These are phyloP conservation scores for Alectura lathami DNA, from an alignment of 2,113 vertebrate species.

Conservation along the genomic window DNA sequence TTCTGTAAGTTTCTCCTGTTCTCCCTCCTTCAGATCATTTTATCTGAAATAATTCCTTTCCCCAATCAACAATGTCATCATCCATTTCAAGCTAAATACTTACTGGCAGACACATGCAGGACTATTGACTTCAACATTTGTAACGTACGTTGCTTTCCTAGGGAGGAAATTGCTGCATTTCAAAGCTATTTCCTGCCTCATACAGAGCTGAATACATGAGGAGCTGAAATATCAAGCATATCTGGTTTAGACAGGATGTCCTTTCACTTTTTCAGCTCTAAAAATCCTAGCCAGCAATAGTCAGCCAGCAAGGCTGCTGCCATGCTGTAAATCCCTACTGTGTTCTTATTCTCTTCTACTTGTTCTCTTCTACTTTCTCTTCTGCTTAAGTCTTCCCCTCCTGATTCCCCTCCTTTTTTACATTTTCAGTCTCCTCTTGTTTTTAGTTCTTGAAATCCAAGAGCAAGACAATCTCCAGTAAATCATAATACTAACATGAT, in stretches of 20 bases:
- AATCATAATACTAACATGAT: background rate
- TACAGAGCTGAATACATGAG: background rate
- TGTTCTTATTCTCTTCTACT: background rate
- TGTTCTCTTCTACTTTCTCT: background rate
- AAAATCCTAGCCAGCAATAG: background rate
- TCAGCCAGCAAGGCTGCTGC: background rate
- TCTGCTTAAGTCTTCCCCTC: background rate
- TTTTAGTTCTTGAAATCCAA: background rate
- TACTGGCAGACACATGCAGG: background rate
- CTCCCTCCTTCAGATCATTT: background rate
- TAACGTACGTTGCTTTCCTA: background rate
- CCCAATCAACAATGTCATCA: background rate
- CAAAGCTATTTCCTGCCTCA: conserved; percentile 21
- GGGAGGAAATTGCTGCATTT: conserved; percentile 31
- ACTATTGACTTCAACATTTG: background rate
- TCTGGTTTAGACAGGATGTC: background rate
- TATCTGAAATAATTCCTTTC: background rate
- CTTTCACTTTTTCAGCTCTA: background rate
- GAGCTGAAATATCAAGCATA: background rate
- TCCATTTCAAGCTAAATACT: background rate
- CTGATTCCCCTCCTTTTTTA: background rate
- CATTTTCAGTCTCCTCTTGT: background rate
- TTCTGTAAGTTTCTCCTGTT: background rate
- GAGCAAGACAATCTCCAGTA: background rate
- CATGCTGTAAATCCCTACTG: background rate